Percentiles rank a stretch among this genome's conserved stretches.
Evolutionary conservation across 2,888 invertebrate species (phyloP).

Genomic region (Stictocephala bisonia): DNA sequence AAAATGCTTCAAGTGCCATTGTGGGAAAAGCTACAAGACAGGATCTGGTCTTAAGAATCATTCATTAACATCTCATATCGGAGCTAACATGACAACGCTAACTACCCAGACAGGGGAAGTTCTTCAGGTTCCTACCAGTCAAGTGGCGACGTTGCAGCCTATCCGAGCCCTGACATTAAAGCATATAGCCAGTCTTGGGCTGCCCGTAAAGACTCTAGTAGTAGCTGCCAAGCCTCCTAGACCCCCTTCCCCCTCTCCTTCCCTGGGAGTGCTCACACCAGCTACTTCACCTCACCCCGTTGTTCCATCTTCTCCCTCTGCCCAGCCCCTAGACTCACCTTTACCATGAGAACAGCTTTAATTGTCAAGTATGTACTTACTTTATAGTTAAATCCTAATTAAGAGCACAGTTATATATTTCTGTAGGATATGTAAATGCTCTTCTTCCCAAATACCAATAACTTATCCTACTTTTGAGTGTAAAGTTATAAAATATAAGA

Average conservation of each 20-base stretch:
- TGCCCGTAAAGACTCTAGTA: conserved; percentile 61
- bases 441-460: too few relatives aligned
- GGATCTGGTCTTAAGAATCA: conserved; percentile 82
- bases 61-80: conserved; percentile 66
- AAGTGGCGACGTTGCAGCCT: conserved; percentile 58
- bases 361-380: too few relatives aligned
- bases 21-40: conserved; percentile 88
- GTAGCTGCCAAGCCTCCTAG: conserved; percentile 56
- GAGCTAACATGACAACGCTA: conserved; percentile 61
- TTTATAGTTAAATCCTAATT: too few relatives aligned
- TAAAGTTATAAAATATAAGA: too few relatives aligned
- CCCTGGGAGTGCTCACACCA: conserved; percentile 54
- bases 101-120: conserved; percentile 59
- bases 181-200: conserved; percentile 59
- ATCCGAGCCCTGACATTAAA: conserved; percentile 60
- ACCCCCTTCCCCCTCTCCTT: conserved; percentile 44
- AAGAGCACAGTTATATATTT: too few relatives aligned
- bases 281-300: conserved; percentile 55
- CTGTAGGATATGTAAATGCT: too few relatives aligned
- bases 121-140: conserved; percentile 59
- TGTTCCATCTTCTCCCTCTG: conserved; percentile 36
- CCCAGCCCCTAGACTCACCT: too few relatives aligned
- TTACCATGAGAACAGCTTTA: too few relatives aligned
- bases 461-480: too few relatives aligned
- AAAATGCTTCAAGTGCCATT: conserved; percentile 85